These are phyloP conservation scores for Saguinus oedipus DNA, from an alignment of 2,797 vertebrate species.

Conservation along the genomic window DNA sequence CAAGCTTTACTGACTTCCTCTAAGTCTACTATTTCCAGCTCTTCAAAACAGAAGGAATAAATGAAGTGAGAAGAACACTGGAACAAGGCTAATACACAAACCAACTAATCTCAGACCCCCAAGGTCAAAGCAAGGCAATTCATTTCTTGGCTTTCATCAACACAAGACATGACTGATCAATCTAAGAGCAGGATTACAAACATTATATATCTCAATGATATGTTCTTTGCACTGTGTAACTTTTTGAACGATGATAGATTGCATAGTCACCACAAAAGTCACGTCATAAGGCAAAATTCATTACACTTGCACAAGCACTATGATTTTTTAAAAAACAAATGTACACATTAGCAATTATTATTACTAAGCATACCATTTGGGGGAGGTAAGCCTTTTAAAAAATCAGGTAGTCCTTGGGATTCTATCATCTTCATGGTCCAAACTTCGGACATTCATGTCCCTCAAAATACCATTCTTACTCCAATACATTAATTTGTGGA, in stretches of 20 bases:
- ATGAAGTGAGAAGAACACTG: slow-evolving; percentile 84
- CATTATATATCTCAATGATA: slow-evolving; percentile 88
- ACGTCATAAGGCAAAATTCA: slow-evolving; percentile 79
- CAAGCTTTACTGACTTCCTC: slow-evolving; percentile 74
- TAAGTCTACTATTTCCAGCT: slow-evolving; percentile 55
- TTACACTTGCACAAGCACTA: slow-evolving; percentile 74
- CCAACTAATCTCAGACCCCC: slow-evolving; percentile 82
- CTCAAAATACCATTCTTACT: slow-evolving; percentile 48
- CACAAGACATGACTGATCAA: slow-evolving; percentile 86
- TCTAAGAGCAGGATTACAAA: slow-evolving; percentile 82
- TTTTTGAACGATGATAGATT: slow-evolving; percentile 85
- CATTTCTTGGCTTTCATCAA: slow-evolving; percentile 83
- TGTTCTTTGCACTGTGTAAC: slow-evolving; percentile 83
- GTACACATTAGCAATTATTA: slow-evolving; percentile 31
- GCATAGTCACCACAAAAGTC: slow-evolving; percentile 71
- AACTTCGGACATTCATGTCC: slow-evolving; percentile 2
- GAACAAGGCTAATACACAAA: slow-evolving; percentile 84
- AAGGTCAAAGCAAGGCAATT: slow-evolving; percentile 86
- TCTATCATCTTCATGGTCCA: slow-evolving; percentile 25
- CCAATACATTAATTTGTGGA: slow-evolving; percentile 39
- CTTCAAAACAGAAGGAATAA: slow-evolving; percentile 82
- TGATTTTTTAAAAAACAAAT: not conserved
- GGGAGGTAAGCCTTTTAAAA: slow-evolving; percentile 27
- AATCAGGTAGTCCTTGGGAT: not conserved
- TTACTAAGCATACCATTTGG: slow-evolving; percentile 24